Evolutionary conservation across 2,797 vertebrate species (phyloP).

Genomic region (Steatocranus sp.): DNA sequence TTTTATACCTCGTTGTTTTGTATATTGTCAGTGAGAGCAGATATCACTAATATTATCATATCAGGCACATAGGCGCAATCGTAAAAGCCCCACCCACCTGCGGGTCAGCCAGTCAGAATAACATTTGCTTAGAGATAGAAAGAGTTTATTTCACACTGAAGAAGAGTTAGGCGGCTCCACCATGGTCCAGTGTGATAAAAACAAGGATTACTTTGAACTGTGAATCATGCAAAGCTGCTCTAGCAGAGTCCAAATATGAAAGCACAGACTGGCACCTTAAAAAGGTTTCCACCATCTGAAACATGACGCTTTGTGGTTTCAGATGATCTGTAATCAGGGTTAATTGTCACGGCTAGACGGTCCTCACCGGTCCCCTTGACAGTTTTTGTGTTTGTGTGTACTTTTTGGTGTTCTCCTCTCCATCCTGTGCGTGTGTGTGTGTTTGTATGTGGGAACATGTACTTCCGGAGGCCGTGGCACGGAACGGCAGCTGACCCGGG

Average conservation of each 20-base stretch:
- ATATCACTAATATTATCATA: not conserved
- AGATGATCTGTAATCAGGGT: not conserved
- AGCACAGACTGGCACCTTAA: not conserved
- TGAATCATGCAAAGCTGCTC: not conserved
- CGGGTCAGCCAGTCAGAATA: rapidly evolving
- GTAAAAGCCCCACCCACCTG: not conserved
- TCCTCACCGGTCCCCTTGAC: too few species aligned
- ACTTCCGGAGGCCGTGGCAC: too few species aligned
- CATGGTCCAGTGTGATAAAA: not conserved
- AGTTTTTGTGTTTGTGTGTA: too few species aligned
- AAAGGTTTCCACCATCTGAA: not conserved
- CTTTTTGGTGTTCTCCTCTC: too few species aligned
- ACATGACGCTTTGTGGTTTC: not conserved
- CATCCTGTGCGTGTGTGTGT: too few species aligned
- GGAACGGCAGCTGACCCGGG: too few species aligned
- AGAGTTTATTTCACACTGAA: not conserved
- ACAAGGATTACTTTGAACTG: not conserved
- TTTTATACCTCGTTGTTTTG: not conserved
- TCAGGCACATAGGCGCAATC: not conserved
- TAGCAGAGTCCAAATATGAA: not conserved
- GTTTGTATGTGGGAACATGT: too few species aligned
- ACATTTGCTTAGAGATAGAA: not conserved
- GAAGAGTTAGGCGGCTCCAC: rapidly evolving
- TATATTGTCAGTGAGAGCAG: not conserved
- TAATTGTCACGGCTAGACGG: too few species aligned